Evolutionary conservation across 2,113 vertebrate species (phyloP), one percentile per base, ranked within the genome.

Genomic region (Neolamprologus sp.): DNA sequence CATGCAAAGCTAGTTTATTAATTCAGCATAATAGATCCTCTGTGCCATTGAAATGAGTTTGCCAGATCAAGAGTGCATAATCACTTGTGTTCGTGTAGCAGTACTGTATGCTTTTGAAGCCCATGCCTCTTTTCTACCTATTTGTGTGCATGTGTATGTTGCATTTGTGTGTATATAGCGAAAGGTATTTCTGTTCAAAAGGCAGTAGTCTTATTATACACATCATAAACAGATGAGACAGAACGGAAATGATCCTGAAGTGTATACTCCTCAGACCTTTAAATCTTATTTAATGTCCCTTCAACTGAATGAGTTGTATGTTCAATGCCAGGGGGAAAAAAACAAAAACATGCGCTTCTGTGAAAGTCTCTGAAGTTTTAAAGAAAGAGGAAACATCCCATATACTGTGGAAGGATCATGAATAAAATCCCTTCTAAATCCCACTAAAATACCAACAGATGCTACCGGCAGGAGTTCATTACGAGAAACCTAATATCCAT

Each of bases 201-300:
- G 85, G 86, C 82, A 84, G 31, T 16, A 65, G 85, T 83, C 93
- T 93, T 83, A 92, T 49, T 90, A 90, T 90, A 93, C 83, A 90
- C 88, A 26, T 90, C 79, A 85, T 93, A 94, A 95, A 60, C 23
- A 53, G 33, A 75, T 82, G 21, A 6, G 28, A 51, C 45, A 45
- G 23, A 47, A 80, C 9, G 71, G 75, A 14, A 21, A 55, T 4
- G 13, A 79, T 80, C 51, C 54, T 68, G 31, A 54, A 73, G 51
- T 28, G 42, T 85, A 58, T 14, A 31, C 82, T 47, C 54, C 53
- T 87, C 40, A 51, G 26, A 82, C 40, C 53, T 82, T 87, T 78
- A 57, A 73, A 87, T 84, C 19, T 33, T 68, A 68, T 21, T 51
- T 28, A 83, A 14, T 47, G 17, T 42, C 35, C 23, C 13, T 45